These are phyloP conservation scores for Eristalis arbustorum DNA, from an alignment of 2,888 invertebrate species.

Conservation along the genomic window DNA sequence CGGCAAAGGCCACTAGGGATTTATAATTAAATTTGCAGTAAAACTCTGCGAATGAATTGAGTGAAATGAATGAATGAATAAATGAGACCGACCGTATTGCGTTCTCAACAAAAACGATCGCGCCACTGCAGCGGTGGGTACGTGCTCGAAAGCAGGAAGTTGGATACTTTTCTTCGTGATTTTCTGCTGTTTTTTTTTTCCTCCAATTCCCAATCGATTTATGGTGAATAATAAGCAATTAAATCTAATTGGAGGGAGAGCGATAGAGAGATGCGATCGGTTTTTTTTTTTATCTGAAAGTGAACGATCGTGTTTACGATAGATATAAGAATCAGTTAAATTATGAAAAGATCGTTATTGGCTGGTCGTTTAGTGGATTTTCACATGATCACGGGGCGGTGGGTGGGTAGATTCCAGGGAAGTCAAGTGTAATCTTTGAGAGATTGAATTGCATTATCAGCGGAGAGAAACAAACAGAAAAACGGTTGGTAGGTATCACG, in stretches of 20 bases:
- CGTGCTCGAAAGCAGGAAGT: constrained; percentile 55
- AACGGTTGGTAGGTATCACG: not conserved
- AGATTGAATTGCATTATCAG: not conserved
- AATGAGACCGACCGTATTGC: not conserved
- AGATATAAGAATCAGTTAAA: not conserved
- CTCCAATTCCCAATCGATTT: not conserved
- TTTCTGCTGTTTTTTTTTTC: not conserved
- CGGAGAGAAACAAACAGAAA: not conserved
- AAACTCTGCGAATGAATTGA: not conserved
- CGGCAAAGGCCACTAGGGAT: not conserved
- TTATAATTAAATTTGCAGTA: constrained; percentile 25
- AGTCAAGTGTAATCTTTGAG: not conserved
- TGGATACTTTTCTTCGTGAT: not conserved
- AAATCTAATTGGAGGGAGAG: not conserved
- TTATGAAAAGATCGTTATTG: not conserved
- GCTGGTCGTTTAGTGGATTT: not conserved
- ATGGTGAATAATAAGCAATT: not conserved
- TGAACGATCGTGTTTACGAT: not conserved
- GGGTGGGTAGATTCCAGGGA: not conserved
- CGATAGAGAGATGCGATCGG: not conserved
- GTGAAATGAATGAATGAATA: not conserved
- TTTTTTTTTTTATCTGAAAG: not conserved
- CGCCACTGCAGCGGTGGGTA: constrained; percentile 23
- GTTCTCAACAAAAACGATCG: not conserved
- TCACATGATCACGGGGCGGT: not conserved